Evolutionary conservation across 1,140 invertebrate species (phyloP), one percentile per base, ranked within the genome.

Genomic region (Drosophila lowei): DNA sequence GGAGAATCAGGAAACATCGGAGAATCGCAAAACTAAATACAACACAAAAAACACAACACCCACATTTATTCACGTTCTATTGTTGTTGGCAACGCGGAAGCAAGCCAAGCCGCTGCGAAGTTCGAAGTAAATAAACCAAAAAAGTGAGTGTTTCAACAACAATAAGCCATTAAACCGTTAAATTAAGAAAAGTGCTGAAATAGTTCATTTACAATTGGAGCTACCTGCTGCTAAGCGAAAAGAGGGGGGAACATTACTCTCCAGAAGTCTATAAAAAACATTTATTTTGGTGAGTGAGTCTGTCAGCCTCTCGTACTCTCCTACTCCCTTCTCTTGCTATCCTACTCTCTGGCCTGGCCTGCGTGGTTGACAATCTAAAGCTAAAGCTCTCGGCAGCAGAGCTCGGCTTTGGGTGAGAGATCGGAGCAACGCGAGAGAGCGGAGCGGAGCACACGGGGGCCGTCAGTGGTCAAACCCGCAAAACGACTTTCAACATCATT

Each of bases 401-500:
- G 23, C 38, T 2, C 46, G 25, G 53, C 71, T 72, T 62, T 50
- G 21, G 44, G 43, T 28, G 8, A 13, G 30, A 34, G 16, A 47
- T 16, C 34, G 6, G 6, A 25, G 30, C 3, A 5, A 3, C 3
- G 4, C 34, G 41, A 63, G 38, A 50, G 68, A 18, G 47, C 59
- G 58, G 56, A 60, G 47, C 59, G 50, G 48, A 60, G 21, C 54
- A 15, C 54, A 23, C 41, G 25, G 47, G 52, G 57, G 56, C 52
- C 72, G 63, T 47, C 72, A 66, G 68, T 53, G 71, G 72, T 63
- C 54, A 81, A 90, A 90, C 83, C 84, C 67, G 89, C 83, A 88
- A 90, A 90, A 90, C 89, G 88, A 90, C 89, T 90, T 90, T 90
- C 89, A 90, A 90, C 89, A 90, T 90, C 23, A 25, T 25, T 25